A percentile compares a stretch with the other conserved stretches of the same genome.
These are phyloP conservation scores for Yoshiicerus persimilis DNA, from an alignment of 1,140 invertebrate genomes.

Conservation along the genomic window DNA sequence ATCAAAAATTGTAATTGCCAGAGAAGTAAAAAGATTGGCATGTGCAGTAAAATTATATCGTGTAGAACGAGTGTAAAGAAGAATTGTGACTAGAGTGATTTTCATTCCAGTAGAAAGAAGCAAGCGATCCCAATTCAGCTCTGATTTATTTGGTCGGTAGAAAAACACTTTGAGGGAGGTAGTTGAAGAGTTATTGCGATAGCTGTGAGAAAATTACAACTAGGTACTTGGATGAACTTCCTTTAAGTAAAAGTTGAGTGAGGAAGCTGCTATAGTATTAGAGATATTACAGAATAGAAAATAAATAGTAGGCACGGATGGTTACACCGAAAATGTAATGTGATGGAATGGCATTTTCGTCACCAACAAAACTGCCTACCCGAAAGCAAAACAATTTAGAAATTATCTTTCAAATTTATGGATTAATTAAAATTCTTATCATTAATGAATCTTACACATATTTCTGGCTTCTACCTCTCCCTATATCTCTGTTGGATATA, in stretches of 20 bases:
- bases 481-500: too few relatives aligned
- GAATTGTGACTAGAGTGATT: background rate
- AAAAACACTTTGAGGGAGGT: conserved; percentile 14
- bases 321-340: background rate
- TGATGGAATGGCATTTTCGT: conserved; percentile 4
- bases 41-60: background rate
- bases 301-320: background rate
- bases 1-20: background rate
- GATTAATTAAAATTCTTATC: conserved; percentile 28
- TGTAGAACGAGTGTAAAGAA: background rate
- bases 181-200: background rate
- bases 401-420: conserved; percentile 29
- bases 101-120: background rate
- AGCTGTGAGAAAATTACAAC: conserved; percentile 14
- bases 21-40: background rate
- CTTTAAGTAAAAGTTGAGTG: background rate
- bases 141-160: background rate
- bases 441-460: background rate
- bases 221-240: background rate
- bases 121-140: background rate
- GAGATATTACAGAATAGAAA: background rate
- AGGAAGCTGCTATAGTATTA: background rate
- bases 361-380: background rate
- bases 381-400: conserved; percentile 10
- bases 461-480: background rate